Conservation (phyloP, 2,797 vertebrate species). For the Remorina albescens region DNA sequence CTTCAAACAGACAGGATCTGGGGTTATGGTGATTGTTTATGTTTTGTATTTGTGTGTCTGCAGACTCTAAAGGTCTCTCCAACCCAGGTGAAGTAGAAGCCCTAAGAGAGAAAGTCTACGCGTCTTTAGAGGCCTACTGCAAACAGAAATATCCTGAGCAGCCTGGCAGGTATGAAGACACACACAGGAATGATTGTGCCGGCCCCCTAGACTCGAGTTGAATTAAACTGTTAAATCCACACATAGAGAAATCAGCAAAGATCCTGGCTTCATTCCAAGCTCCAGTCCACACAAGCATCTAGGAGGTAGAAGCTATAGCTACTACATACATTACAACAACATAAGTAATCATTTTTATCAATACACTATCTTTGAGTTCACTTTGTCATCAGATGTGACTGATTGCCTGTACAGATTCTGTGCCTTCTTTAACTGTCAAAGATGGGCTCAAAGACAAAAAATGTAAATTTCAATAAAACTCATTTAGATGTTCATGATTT, state of each 20-base stretch:
- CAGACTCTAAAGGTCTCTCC: constrained; percentile 98
- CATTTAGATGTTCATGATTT: background rate
- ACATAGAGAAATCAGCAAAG: background rate
- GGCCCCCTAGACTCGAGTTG: background rate
- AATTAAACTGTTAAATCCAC: background rate
- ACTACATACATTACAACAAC: background rate
- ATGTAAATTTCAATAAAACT: background rate
- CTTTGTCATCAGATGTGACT: background rate
- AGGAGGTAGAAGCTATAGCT: background rate
- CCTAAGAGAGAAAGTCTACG: constrained; percentile 97
- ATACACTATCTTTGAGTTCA: background rate
- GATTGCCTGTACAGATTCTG: background rate
- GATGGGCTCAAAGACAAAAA: background rate
- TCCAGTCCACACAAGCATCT: background rate
- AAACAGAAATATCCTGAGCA: constrained; percentile 99
- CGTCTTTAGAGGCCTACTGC: constrained; percentile 97
- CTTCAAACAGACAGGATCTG: background rate
- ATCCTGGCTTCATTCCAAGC: background rate
- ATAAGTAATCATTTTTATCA: background rate
- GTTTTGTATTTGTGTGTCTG: background rate
- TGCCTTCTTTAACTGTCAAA: background rate
- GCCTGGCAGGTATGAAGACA: constrained; percentile 91
- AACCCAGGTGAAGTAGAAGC: constrained; percentile 96
- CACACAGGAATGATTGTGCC: background rate
- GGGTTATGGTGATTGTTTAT: background rate